phyloP scores from a whole-genome alignment of 2,888 invertebrate genomes.

The Dorcus hopei region DNA sequence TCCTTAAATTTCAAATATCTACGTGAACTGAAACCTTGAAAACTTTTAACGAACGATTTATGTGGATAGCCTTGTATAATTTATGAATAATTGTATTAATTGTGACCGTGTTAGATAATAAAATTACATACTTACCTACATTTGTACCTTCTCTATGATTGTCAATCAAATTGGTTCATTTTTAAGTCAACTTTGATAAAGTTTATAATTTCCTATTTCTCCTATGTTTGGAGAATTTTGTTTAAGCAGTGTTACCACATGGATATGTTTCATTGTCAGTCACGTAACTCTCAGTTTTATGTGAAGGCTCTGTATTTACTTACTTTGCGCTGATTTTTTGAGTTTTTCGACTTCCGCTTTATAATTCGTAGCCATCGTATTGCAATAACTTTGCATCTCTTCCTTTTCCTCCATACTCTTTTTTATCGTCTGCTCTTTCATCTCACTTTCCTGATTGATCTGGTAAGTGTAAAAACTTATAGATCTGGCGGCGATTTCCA shows the following conservation, averaged over 20 bases:
- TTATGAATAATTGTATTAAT: too few relatives aligned
- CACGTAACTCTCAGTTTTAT: neutral
- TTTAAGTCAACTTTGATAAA: too few relatives aligned
- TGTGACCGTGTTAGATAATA: too few relatives aligned
- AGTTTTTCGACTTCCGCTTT: slow-evolving; percentile 19
- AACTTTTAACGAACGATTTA: too few relatives aligned
- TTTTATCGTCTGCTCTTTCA: slow-evolving; percentile 20
- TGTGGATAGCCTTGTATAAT: too few relatives aligned
- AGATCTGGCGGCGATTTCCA: slow-evolving; percentile 57
- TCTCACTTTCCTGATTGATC: slow-evolving; percentile 21
- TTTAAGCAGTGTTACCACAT: neutral
- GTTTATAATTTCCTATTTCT: too few relatives aligned
- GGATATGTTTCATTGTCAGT: neutral
- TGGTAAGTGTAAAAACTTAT: slow-evolving; percentile 37
- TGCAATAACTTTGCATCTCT: slow-evolving; percentile 15
- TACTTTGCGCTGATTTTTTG: slow-evolving; percentile 10
- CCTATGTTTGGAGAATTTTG: too few relatives aligned
- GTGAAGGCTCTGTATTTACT: neutral
- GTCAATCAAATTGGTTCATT: too few relatives aligned
- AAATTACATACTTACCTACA: too few relatives aligned
- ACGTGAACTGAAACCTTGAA: too few relatives aligned
- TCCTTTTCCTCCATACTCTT: slow-evolving; percentile 19
- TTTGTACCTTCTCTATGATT: too few relatives aligned
- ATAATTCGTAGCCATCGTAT: slow-evolving; percentile 15
- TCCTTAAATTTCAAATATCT: too few relatives aligned